Base-by-base conservation (phyloP, 2,888 invertebrate species). In the Conchocele bisecta region DNA sequence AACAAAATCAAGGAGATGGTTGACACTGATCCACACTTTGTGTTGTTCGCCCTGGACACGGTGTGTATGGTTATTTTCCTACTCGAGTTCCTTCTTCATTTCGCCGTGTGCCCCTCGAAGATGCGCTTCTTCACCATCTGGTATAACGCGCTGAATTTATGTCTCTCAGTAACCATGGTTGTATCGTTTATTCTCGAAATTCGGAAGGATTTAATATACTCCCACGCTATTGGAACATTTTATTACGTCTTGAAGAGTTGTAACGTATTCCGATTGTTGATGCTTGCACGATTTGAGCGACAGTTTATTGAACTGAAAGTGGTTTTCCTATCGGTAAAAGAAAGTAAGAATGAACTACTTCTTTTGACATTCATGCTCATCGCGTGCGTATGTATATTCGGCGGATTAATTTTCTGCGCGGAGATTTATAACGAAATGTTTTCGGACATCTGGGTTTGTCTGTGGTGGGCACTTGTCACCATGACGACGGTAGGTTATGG, bases 401-500 rank as follows among this genome's bases (percentile, higher is more conserved):
- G 51, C 51, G 51, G 51, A 51, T 13, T 51, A 9, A 33, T 51
- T 3, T 51, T 51, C 13, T 51, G 51, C 33, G 51, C 51, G 31
- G 51, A 51, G 33, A 51, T 51, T 11, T 35, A 51, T n/a, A 51
- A 31, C 9, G 13, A 17, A 7, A 3, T 20, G 33, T 51, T 31
- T 31, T 35, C 31, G 33, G 51, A 51, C 22, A 51, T 51, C 17
- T 15, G 33, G 5, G 33, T 51, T 2, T 29, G 33, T 5, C 33
- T 51, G 20, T 51, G 51, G 51, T 51, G 51, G 51, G 51, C 51
- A 6, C 20, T 33, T 4, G 17, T 51, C 3, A 51, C 51, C 11
- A 51, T 51, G 11, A n/a, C 51, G n/a, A 51, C 51, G 7, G 33
- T 51, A 20, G 51, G 51, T 6, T 51, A 51, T 51, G 51, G 51